A percentile compares a stretch with the other conserved stretches of the same genome.
phyloP scores from a whole-genome alignment of 2,797 vertebrate species.

The Lepus oiostolus region DNA sequence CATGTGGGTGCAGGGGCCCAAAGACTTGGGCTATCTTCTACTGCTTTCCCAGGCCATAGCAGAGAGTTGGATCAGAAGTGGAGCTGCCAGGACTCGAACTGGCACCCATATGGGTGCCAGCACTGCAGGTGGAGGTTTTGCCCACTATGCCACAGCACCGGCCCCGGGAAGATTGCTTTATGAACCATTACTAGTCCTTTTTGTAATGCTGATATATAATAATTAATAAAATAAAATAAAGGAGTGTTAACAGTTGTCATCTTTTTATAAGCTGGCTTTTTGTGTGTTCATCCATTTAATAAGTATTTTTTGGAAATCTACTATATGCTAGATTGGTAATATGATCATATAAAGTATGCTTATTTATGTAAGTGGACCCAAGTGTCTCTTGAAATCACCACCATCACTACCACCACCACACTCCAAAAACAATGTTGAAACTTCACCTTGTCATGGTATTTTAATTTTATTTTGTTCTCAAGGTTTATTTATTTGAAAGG shows the following conservation, averaged over 20 bases:
- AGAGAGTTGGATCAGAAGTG: no score
- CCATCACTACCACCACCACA: background rate
- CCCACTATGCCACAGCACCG: no score
- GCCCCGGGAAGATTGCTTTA: background rate
- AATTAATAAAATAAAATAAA: background rate
- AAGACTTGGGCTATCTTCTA: no score
- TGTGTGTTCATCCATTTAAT: background rate
- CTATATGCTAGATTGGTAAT: background rate
- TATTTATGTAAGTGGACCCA: background rate
- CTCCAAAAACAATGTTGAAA: background rate
- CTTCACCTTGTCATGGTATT: no score
- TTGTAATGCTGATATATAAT: conserved; percentile 18
- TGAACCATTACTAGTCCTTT: background rate
- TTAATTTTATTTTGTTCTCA: no score
- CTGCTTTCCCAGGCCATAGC: no score
- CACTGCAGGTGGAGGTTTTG: no score
- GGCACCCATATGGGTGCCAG: no score
- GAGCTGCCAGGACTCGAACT: no score
- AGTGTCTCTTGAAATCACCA: background rate
- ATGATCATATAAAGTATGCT: background rate
- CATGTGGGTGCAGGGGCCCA: no score
- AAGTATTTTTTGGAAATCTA: background rate
- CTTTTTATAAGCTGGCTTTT: background rate
- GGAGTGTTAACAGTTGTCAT: background rate
- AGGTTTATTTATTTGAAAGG: no score